phyloP scores from a whole-genome alignment of 2,888 invertebrate species.

The Stramonita haemastoma region DNA sequence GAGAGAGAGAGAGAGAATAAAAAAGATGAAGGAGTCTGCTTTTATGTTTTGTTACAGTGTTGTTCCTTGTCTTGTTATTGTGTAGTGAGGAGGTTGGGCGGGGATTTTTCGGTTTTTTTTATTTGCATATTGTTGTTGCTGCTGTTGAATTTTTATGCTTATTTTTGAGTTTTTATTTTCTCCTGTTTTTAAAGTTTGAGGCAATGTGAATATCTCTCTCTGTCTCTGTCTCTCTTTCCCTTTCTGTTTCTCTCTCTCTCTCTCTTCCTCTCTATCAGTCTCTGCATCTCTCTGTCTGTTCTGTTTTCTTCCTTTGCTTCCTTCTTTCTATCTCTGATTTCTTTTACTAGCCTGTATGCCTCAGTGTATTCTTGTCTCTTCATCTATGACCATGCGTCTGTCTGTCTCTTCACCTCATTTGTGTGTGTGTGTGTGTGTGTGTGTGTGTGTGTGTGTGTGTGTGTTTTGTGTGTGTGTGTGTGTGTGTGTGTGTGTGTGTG shows the following conservation, averaged over 20 bases:
- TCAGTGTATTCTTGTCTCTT: neutral
- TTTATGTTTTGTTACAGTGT: too few relatives aligned
- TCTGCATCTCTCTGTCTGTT: neutral
- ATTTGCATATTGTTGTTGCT: too few relatives aligned
- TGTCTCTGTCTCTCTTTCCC: neutral
- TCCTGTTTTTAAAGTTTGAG: neutral
- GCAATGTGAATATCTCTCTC: neutral
- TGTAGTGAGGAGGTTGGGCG: too few relatives aligned
- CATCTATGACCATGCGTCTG: neutral
- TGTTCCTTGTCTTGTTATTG: too few relatives aligned
- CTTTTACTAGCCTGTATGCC: neutral
- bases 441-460: too few relatives aligned
- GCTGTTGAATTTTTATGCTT: neutral
- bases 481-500: too few relatives aligned
- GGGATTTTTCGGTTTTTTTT: too few relatives aligned
- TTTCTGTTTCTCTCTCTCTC: neutral
- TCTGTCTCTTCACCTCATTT: neutral
- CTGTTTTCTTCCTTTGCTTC: neutral
- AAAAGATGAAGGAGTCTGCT: too few relatives aligned
- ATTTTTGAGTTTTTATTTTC: neutral
- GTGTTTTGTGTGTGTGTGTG: too few relatives aligned
- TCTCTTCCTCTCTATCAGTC: neutral
- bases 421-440: too few relatives aligned
- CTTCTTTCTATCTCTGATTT: neutral
- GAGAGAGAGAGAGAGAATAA: too few relatives aligned